A percentile compares a stretch with the other conserved stretches of the same genome.
phyloP scores from a whole-genome alignment of 2,888 invertebrate genomes.

The Nudaria mundana region DNA sequence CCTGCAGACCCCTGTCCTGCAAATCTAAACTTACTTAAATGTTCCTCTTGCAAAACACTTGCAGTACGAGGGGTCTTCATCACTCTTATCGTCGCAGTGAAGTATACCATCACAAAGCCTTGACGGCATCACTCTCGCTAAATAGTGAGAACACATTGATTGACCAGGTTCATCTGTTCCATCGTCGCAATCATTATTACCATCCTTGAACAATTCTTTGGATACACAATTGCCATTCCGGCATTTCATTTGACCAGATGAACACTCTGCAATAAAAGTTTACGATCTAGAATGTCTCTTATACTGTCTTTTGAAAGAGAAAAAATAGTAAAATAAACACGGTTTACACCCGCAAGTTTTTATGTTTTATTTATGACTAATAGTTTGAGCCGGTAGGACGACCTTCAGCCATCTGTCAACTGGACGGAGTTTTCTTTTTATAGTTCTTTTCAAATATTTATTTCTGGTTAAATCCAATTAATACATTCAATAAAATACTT shows the following conservation, averaged over 20 bases:
- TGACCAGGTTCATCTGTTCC: conserved; percentile 84
- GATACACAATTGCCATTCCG: conserved; percentile 84
- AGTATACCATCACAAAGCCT: conserved; percentile 88
- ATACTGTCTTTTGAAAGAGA: no score
- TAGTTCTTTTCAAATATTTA: no score
- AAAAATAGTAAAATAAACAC: not conserved
- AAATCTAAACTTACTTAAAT: conserved; percentile 53
- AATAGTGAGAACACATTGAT: conserved; percentile 84
- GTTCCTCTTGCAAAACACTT: conserved; percentile 75
- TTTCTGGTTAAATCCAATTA: no score
- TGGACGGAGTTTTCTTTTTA: no score
- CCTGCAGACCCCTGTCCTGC: no score
- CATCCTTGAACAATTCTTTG: conserved; percentile 86
- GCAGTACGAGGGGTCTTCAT: conserved; percentile 86
- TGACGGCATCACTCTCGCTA: conserved; percentile 84
- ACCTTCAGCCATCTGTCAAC: no score
- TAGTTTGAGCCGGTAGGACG: no score
- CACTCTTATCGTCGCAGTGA: conserved; percentile 89
- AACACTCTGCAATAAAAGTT: conserved; percentile 83
- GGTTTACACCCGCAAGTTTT: no score
- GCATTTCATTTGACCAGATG: conserved; percentile 84
- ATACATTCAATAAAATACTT: no score
- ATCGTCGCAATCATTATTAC: conserved; percentile 85
- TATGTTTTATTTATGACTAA: no score
- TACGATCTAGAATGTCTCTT: no score